Conservation (phyloP, 2,797 vertebrate species). For the Sphenopsis melanotis region DNA sequence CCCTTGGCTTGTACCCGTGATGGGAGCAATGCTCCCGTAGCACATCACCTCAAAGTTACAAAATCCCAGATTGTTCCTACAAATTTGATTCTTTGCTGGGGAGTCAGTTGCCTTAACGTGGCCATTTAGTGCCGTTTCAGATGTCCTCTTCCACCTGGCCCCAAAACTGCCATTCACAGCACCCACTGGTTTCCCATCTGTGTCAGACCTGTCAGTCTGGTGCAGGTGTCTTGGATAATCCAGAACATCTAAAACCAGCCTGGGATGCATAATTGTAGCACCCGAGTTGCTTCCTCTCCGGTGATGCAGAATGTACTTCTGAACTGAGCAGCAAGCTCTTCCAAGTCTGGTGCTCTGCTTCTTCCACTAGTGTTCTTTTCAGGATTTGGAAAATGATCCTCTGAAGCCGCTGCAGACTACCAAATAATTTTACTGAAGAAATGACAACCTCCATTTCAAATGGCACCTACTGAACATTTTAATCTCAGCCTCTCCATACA, state of each 20-base stretch:
- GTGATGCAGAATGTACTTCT: fast-evolving
- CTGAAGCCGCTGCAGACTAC: not conserved
- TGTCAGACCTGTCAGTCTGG: not conserved
- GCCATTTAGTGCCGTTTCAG: not conserved
- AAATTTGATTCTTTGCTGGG: not conserved
- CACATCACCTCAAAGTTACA: not conserved
- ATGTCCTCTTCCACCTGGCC: not conserved
- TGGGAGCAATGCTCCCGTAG: not conserved
- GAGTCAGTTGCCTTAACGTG: not conserved
- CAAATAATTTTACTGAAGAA: not conserved
- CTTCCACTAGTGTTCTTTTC: not conserved
- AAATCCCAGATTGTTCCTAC: not conserved
- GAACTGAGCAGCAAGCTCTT: not conserved
- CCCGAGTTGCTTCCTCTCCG: not conserved
- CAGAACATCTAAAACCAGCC: not conserved
- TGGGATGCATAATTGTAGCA: fast-evolving
- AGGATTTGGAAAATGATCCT: not conserved
- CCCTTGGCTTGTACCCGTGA: not conserved
- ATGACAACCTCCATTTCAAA: not conserved
- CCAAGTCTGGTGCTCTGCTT: not conserved
- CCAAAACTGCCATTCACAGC: not conserved
- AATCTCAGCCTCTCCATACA: not conserved
- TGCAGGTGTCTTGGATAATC: fast-evolving
- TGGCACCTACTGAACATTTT: not conserved
- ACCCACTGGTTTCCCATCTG: fast-evolving